A percentile compares a stretch with the other conserved stretches of the same genome.
These are phyloP conservation scores for Siniperca scherzeri DNA, from an alignment of 2,797 vertebrate genomes.

Conservation along the genomic window DNA sequence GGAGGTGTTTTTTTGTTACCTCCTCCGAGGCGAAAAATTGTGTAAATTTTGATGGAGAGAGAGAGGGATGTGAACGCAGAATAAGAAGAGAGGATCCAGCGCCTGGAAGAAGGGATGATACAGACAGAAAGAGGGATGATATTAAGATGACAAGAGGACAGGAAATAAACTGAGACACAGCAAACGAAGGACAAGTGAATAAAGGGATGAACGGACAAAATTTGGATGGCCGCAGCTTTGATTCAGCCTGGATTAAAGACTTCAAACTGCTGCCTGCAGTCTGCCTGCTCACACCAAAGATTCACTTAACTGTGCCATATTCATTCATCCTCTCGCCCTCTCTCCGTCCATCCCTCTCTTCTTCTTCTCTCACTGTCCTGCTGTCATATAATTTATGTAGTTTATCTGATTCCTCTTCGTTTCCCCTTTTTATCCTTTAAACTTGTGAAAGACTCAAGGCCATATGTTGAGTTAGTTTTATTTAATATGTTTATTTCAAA, in stretches of 20 bases:
- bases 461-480: slow-evolving; percentile 74
- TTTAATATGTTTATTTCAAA: slow-evolving; percentile 81
- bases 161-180: not conserved
- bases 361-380: slow-evolving; percentile 47
- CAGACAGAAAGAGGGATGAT: slow-evolving; percentile 23
- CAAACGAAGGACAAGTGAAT: slow-evolving; percentile 19
- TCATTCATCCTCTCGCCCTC: slow-evolving; percentile 48
- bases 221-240: slow-evolving; percentile 3
- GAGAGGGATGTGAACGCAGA: slow-evolving; percentile 24
- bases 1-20: slow-evolving; percentile 9
- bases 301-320: slow-evolving; percentile 72
- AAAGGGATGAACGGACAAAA: slow-evolving; percentile 19
- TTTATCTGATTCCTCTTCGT: slow-evolving; percentile 38
- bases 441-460: slow-evolving; percentile 75
- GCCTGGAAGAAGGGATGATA: slow-evolving; percentile 34
- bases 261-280: slow-evolving; percentile 42
- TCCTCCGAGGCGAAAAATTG: not conserved
- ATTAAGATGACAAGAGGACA: not conserved
- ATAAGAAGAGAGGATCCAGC: slow-evolving; percentile 30
- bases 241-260: slow-evolving; percentile 35
- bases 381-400: slow-evolving; percentile 58
- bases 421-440: slow-evolving; percentile 33
- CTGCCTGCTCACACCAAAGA: slow-evolving; percentile 67
- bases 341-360: slow-evolving; percentile 38
- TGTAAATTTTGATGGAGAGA: slow-evolving; percentile 26